Evolutionary conservation across 2,797 vertebrate species (phyloP).

Genomic region (Enteromius unitaeniatus): DNA sequence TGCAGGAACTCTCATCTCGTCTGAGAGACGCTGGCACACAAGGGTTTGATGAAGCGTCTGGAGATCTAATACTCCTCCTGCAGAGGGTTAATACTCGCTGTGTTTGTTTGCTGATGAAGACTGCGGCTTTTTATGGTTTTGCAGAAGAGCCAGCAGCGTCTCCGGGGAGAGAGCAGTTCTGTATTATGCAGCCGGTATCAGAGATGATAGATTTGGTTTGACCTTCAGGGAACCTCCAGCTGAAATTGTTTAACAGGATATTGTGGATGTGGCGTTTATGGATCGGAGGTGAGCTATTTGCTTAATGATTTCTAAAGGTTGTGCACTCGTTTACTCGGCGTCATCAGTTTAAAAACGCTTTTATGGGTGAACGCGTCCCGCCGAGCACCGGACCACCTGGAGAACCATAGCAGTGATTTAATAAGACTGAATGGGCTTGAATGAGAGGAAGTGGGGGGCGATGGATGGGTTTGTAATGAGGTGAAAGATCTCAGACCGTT

Average conservation of each 20-base stretch:
- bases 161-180: constrained; percentile 62
- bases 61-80: neutral
- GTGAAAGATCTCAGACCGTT: constrained; percentile 55
- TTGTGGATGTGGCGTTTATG: constrained; percentile 64
- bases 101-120: constrained; percentile 49
- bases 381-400: neutral
- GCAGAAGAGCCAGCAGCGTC: constrained; percentile 65
- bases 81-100: neutral
- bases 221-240: constrained; percentile 55
- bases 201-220: constrained; percentile 63
- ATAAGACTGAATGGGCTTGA: neutral
- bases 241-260: constrained; percentile 72
- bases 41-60: neutral
- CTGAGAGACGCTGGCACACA: neutral
- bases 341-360: constrained; percentile 9
- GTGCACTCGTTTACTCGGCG: neutral
- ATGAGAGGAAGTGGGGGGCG: constrained; percentile 36
- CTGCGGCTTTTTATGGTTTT: constrained; percentile 34
- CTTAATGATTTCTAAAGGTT: constrained; percentile 65
- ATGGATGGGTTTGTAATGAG: constrained; percentile 53
- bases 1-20: neutral
- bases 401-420: neutral
- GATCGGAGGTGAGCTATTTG: constrained; percentile 66
- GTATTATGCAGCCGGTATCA: constrained; percentile 64
- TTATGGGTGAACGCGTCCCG: neutral